A percentile compares a stretch with the other conserved stretches of the same genome.
Evolutionary conservation across 2,113 vertebrate species (phyloP).

Genomic region (Sciurus niger): DNA sequence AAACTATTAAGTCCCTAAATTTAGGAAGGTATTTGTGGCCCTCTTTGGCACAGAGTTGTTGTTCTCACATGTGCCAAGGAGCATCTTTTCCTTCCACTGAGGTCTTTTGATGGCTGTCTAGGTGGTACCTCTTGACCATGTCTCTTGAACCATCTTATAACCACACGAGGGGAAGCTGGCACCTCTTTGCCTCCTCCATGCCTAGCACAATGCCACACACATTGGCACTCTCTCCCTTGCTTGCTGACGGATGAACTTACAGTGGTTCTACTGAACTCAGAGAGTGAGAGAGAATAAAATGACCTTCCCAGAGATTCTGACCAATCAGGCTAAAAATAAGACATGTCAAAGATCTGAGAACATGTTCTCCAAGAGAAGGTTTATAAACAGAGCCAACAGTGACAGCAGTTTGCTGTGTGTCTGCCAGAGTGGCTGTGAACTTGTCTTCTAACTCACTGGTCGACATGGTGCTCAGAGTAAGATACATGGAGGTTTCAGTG

Average conservation of each 20-base stretch:
- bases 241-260: neutral
- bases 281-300: slow-evolving; percentile 42
- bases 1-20: slow-evolving; percentile 30
- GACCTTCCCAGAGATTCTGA: slow-evolving; percentile 73
- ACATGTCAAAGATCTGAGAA: slow-evolving; percentile 77
- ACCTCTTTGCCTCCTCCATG: neutral
- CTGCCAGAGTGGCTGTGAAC: slow-evolving; percentile 81
- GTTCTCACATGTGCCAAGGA: neutral
- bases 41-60: neutral
- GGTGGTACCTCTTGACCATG: neutral
- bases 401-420: slow-evolving; percentile 77
- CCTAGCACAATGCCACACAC: neutral
- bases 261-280: neutral
- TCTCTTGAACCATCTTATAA: neutral
- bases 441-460: slow-evolving; percentile 75
- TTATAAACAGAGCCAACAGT: slow-evolving; percentile 83
- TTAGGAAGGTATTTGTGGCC: slow-evolving; percentile 14
- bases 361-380: slow-evolving; percentile 75
- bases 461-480: slow-evolving; percentile 77
- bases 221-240: neutral
- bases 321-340: slow-evolving; percentile 81
- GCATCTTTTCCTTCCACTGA: neutral
- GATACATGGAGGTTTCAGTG: slow-evolving; percentile 70
- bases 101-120: neutral
- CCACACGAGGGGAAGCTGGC: neutral